Percentiles rank a stretch among this genome's conserved stretches.
phyloP scores from a whole-genome alignment of 2,888 invertebrate species.

The Apocheima hispidaria region DNA sequence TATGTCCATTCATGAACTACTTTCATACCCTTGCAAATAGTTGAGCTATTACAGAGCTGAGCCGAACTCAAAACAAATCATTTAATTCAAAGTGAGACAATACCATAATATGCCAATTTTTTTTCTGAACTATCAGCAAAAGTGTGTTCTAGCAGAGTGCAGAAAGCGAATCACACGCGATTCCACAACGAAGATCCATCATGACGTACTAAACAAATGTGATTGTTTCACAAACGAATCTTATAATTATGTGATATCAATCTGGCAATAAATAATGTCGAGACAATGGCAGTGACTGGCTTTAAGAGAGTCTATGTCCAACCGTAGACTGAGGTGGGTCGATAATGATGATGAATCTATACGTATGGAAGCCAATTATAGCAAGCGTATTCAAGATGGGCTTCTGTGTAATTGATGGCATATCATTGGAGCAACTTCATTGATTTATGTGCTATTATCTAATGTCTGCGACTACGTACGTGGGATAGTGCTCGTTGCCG shows the following conservation, averaged over 20 bases:
- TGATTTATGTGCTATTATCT: conserved; percentile 16
- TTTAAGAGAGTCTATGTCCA: too few relatives aligned
- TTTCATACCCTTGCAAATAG: too few relatives aligned
- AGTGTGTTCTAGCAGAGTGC: conserved; percentile 46
- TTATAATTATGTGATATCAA: conserved; percentile 33
- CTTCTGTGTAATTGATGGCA: conserved; percentile 9
- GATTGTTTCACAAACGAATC: conserved; percentile 34
- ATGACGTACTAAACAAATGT: conserved; percentile 23
- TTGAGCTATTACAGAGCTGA: too few relatives aligned
- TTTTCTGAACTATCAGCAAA: conserved; percentile 34
- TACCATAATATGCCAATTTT: too few relatives aligned
- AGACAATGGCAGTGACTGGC: too few relatives aligned
- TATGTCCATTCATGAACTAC: too few relatives aligned
- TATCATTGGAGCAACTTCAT: conserved; percentile 14
- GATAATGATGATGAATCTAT: too few relatives aligned
- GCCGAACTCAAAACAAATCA: too few relatives aligned
- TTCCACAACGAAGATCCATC: conserved; percentile 37
- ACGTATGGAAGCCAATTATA: conserved; percentile 20
- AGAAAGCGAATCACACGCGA: conserved; percentile 74
- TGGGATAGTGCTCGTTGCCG: too few relatives aligned
- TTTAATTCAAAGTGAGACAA: too few relatives aligned
- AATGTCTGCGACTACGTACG: too few relatives aligned
- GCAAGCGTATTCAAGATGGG: conserved; percentile 1
- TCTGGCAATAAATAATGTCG: conserved; percentile 11
- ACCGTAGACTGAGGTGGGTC: background rate